Conservation (phyloP, 1,140 invertebrate genomes). For the Cotesia typhae region DNA sequence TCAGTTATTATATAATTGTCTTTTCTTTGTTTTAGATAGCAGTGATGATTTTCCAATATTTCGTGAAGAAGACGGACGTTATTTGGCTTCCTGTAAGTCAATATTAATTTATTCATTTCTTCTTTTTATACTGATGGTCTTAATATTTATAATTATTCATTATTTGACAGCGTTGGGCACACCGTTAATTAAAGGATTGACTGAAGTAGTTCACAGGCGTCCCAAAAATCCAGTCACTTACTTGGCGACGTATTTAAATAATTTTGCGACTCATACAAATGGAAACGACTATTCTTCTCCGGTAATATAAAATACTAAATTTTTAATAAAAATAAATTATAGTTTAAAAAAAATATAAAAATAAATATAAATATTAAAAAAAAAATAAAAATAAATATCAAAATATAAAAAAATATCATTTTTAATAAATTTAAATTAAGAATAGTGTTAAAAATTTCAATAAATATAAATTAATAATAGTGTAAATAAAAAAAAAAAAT, state of each 20-base stretch:
- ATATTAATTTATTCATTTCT: slow-evolving; percentile 20
- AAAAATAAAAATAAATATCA: too few relatives aligned
- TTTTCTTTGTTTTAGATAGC: slow-evolving; percentile 63
- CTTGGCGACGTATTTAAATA: slow-evolving; percentile 82
- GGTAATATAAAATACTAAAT: slow-evolving; percentile 8
- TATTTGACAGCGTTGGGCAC: slow-evolving; percentile 79
- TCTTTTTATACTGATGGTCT: not conserved
- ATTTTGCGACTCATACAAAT: slow-evolving; percentile 70
- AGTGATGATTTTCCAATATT: slow-evolving; percentile 78
- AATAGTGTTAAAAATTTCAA: too few relatives aligned
- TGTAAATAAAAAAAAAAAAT: too few relatives aligned
- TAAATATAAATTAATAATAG: too few relatives aligned
- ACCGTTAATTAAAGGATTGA: slow-evolving; percentile 85
- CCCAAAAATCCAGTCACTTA: slow-evolving; percentile 85
- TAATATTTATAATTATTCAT: slow-evolving; percentile 6
- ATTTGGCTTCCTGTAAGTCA: slow-evolving; percentile 80
- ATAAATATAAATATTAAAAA: too few relatives aligned
- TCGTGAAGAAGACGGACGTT: slow-evolving; percentile 82
- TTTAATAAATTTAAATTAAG: too few relatives aligned
- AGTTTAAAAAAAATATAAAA: too few relatives aligned
- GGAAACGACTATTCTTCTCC: slow-evolving; percentile 44
- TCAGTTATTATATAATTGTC: not conserved
- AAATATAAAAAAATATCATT: too few relatives aligned
- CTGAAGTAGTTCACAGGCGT: slow-evolving; percentile 82
- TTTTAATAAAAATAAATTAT: too few relatives aligned